These are phyloP conservation scores for Hypolimnas misippus DNA, from an alignment of 2,888 invertebrate genomes.

Conservation along the genomic window DNA sequence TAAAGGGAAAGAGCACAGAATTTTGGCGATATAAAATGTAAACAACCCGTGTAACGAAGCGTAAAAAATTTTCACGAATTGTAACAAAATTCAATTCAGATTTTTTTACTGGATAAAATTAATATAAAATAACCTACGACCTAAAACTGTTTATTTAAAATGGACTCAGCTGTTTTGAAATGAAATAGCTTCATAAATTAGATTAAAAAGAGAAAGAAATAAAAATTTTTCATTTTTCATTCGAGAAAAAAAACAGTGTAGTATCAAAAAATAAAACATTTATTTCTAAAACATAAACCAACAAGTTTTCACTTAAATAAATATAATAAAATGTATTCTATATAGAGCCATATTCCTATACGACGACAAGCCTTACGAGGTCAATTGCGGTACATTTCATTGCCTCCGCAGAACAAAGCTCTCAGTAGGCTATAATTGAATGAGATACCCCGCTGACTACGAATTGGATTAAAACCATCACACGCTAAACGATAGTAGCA, in stretches of 20 bases:
- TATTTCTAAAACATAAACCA: too few relatives aligned
- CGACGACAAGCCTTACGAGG: neutral
- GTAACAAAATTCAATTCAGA: slow-evolving; percentile 12
- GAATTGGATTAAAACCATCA: slow-evolving; percentile 39
- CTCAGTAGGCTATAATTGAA: slow-evolving; percentile 39
- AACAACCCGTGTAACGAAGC: slow-evolving; percentile 11
- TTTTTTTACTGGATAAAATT: neutral
- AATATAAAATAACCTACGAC: neutral
- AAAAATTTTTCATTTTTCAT: too few relatives aligned
- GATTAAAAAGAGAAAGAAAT: too few relatives aligned
- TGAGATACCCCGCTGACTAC: slow-evolving; percentile 44
- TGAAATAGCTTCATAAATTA: too few relatives aligned
- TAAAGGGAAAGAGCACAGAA: slow-evolving; percentile 14
- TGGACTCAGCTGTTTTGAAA: neutral
- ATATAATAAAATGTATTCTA: neutral
- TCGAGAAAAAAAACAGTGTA: too few relatives aligned
- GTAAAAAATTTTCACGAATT: slow-evolving; percentile 7
- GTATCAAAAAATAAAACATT: too few relatives aligned
- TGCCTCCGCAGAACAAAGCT: slow-evolving; percentile 21
- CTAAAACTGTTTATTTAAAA: too few relatives aligned
- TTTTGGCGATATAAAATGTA: slow-evolving; percentile 17
- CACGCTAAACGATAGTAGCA: slow-evolving; percentile 28
- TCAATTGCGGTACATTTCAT: slow-evolving; percentile 13
- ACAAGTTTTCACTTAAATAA: too few relatives aligned
- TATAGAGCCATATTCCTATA: neutral